Conservation (phyloP, 2,113 vertebrate species). For the Cinclus cinclus region DNA sequence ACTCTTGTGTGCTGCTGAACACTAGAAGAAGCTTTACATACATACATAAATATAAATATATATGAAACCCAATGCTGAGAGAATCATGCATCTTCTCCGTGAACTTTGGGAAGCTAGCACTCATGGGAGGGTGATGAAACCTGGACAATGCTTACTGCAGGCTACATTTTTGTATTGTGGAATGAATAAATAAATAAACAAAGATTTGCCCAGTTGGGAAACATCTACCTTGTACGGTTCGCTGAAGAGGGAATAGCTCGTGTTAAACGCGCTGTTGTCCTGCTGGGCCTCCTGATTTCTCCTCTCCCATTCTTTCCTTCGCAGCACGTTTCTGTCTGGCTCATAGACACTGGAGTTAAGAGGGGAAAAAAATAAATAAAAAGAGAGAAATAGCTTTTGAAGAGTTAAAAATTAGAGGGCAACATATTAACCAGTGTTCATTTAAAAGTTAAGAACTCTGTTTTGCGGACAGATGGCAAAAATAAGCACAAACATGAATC, state of each 20-base stretch:
- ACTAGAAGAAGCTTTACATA: not conserved
- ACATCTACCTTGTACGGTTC: constrained; percentile 81
- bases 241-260: constrained; percentile 81
- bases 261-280: constrained; percentile 71
- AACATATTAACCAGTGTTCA: not conserved
- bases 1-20: not conserved
- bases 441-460: constrained; percentile 2
- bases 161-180: not conserved
- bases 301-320: constrained; percentile 80
- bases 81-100: not conserved
- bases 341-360: constrained; percentile 73
- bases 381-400: constrained; percentile 5
- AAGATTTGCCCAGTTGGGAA: not conserved
- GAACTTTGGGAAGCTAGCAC: not conserved
- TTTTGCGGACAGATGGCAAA: constrained; percentile 58
- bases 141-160: not conserved
- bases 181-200: constrained; percentile 4
- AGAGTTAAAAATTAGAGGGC: constrained; percentile 33
- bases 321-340: constrained; percentile 79
- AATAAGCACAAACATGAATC: constrained; percentile 46
- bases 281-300: constrained; percentile 80
- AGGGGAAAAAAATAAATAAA: not conserved
- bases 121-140: not conserved
- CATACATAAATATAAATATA: not conserved
- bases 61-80: not conserved